phyloP scores from a whole-genome alignment of 2,888 invertebrate species.

The Sycophila texana region DNA sequence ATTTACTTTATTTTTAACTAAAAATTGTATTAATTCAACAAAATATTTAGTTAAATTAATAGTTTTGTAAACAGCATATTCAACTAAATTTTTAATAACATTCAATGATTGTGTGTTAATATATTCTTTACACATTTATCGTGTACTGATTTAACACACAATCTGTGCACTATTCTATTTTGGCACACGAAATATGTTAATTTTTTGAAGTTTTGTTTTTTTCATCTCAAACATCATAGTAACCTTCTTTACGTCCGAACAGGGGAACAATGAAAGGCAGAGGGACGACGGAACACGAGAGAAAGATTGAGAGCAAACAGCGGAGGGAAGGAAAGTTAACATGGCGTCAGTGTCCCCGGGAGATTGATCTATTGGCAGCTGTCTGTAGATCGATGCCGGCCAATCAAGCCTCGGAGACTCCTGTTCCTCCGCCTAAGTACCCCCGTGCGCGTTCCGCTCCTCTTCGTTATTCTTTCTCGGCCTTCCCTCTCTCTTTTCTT shows the following conservation, averaged over 20 bases:
- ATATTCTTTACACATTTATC: too few species aligned
- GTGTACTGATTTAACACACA: background rate
- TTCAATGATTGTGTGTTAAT: too few species aligned
- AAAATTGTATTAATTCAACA: too few species aligned
- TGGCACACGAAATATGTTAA: background rate
- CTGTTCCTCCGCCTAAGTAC: slow-evolving; percentile 54
- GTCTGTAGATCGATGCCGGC: slow-evolving; percentile 64
- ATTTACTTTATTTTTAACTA: too few species aligned
- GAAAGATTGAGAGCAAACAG: slow-evolving; percentile 28
- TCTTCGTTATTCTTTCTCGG: slow-evolving; percentile 11
- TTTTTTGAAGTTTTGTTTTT: background rate
- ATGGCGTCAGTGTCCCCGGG: slow-evolving; percentile 61
- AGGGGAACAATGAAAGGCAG: background rate
- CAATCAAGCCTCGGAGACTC: slow-evolving; percentile 61
- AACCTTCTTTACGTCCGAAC: background rate
- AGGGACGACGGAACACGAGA: background rate
- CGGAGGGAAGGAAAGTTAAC: slow-evolving; percentile 44
- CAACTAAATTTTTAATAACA: too few species aligned
- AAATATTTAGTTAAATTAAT: too few species aligned
- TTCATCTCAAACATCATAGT: background rate
- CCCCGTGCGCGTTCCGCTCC: slow-evolving; percentile 56
- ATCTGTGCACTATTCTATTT: background rate
- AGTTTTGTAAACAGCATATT: too few species aligned
- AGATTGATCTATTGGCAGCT: slow-evolving; percentile 65
- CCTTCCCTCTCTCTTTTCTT: slow-evolving; percentile 40